Evolutionary conservation across 1,140 invertebrate genomes (phyloP), one percentile per base, ranked within the genome.

Genomic region (Aphelenchoides fujianensis): DNA sequence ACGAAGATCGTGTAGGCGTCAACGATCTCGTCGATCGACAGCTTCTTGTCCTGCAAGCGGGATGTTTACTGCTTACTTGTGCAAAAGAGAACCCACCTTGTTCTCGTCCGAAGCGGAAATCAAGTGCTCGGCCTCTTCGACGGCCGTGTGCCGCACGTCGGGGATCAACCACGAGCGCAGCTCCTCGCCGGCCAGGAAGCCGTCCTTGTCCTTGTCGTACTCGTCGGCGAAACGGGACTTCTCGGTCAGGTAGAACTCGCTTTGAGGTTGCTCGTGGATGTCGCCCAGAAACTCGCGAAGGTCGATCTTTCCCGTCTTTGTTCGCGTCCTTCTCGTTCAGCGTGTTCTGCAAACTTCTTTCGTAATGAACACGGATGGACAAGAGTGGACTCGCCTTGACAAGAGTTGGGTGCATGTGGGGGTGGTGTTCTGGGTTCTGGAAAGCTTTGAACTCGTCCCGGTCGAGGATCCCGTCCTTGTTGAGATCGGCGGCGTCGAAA

Each of bases 361-460:
- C 52, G 19, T n/a, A n/a, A n/a, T n/a, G n/a, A n/a, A n/a, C n/a
- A n/a, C n/a, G n/a, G n/a, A n/a, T n/a, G n/a, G n/a, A n/a, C n/a
- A n/a, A n/a, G n/a, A n/a, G 41, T 48, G 12, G 28, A 16, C 16
- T 70, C 16, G 31, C 23, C 19, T 70, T 69, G 16, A 71, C 35
- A 71, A 71, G 67, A 71, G 63, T 31, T 32, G 27, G n/a, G 30
- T 28, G 67, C 64, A 70, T 66, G 31, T 89, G 88, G 41, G 90
- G 89, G 85, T 92, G 91, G 85, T 98, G 94, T 86, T 97, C 94
- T 0, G 95, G 95, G 87, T 94, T 93, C 41, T 91, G 90, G 84
- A 97, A 97, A 5, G 90, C 89, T 77, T 91, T 86, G 86, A 92
- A 97, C 86, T 98, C 95, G 27, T 90, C 86, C 30, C 88, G 79